Evolutionary conservation across 2,113 vertebrate species (phyloP).

Genomic region (Vimba vimba): DNA sequence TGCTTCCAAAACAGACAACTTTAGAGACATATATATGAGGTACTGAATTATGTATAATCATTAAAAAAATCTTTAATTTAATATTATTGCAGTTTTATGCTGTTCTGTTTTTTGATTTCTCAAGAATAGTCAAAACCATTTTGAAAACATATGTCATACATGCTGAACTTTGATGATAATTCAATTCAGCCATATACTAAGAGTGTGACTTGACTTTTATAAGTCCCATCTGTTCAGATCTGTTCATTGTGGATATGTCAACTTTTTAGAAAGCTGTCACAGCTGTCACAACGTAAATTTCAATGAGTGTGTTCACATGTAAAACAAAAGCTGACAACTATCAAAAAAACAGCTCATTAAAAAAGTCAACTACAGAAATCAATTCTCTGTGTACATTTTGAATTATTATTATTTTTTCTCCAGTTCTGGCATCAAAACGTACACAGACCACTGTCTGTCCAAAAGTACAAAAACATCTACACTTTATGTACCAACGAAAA

Average conservation of each 20-base stretch:
- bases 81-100: background rate
- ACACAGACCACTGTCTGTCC: background rate
- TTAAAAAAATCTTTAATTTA: background rate
- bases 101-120: background rate
- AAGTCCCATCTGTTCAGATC: background rate
- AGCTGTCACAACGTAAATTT: background rate
- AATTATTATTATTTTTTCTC: background rate
- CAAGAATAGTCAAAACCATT: background rate
- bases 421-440: background rate
- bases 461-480: background rate
- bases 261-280: background rate
- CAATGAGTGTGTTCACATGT: background rate
- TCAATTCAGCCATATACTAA: background rate
- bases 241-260: background rate
- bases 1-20: background rate
- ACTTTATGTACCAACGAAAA: background rate
- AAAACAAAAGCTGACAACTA: background rate
- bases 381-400: too few species aligned
- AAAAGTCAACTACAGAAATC: background rate
- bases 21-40: background rate
- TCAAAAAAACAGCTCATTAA: background rate
- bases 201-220: background rate
- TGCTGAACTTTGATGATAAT: too few species aligned
- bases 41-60: background rate
- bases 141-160: background rate